Evolutionary conservation across 1,140 invertebrate genomes (phyloP), one percentile per base, ranked within the genome.

Genomic region (Notospermus geniculatus): DNA sequence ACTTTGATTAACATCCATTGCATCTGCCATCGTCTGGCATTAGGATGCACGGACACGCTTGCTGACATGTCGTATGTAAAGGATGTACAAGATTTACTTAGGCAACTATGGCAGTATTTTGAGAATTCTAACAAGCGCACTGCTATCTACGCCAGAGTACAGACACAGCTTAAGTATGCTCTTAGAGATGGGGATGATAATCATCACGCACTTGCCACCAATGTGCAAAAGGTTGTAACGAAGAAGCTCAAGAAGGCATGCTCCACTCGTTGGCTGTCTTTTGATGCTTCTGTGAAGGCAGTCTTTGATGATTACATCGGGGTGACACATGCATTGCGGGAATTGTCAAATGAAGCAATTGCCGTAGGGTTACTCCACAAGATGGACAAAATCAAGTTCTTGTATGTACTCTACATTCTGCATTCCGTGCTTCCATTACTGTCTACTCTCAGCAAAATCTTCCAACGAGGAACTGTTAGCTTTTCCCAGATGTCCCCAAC

Each of bases 41-140:
- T 50, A 7, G 25, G 5, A 4, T 19, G 19, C n/a, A 19, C 25
- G 4, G 46, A 50, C n/a, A 50, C 46, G 4, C 25, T 50, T 7
- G 25, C 4, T 50, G 46, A 50, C 9, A 4, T 50, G n/a, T 4
- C n/a, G 4, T 50, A n/a, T 27, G 25, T 50, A 50, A 27, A 50
- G 25, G 25, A 50, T 7, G 46, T 50, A n/a, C 46, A 50, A 50
- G 25, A 19, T n/a, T 7, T 9, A 5, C 46, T 50, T 7, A 5
- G 46, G 5, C 46, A 50, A 27, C 25, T 50, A 50, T 50, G 46
- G 46, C 46, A 50, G n/a, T 23, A 7, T 9, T 50, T 50, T n/a
- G 46, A 50, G 25, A 50, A 50, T 50, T 50, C 46, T n/a, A 19
- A 19, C n/a, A 50, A 50, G 46, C n/a, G 25, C n/a, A 50, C 46